Evolutionary conservation across 2,888 invertebrate genomes (phyloP).

Genomic region (Lepas anatifera): DNA sequence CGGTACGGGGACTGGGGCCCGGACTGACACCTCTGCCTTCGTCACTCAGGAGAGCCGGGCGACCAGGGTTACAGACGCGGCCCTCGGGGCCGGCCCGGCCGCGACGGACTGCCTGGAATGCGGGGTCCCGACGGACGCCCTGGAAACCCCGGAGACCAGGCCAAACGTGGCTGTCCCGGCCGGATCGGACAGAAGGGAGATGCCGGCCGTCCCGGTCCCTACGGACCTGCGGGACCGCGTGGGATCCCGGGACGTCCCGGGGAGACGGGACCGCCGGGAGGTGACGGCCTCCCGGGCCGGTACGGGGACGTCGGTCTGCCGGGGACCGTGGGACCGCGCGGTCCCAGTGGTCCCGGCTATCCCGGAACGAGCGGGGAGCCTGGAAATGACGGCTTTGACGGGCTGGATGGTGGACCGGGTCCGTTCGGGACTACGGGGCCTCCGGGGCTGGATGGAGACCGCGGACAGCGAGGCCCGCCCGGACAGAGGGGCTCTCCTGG

Average conservation of each 20-base stretch:
- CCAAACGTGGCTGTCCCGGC: constrained; percentile 40
- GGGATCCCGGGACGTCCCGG: constrained; percentile 41
- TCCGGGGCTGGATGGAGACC: constrained; percentile 52
- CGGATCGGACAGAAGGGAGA: constrained; percentile 22
- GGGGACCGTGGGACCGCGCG: constrained; percentile 41
- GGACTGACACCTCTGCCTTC: too few species aligned
- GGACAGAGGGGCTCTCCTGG: constrained; percentile 23
- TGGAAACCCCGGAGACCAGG: constrained; percentile 39
- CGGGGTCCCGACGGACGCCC: constrained; percentile 42
- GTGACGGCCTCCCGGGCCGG: constrained; percentile 30
- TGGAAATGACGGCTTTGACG: constrained; percentile 55
- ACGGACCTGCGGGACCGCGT: constrained; percentile 29
- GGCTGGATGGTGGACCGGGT: constrained; percentile 42
- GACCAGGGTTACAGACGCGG: constrained; percentile 30
- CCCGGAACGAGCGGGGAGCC: constrained; percentile 70
- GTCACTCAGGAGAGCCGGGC: constrained; percentile 23
- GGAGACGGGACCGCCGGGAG: constrained; percentile 37
- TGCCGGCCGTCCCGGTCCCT: constrained; percentile 33
- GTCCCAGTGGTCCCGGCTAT: constrained; percentile 40
- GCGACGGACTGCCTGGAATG: constrained; percentile 49
- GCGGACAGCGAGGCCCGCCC: constrained; percentile 43
- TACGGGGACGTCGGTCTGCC: constrained; percentile 56
- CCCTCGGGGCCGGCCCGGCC: constrained; percentile 48
- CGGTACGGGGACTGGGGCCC: too few species aligned
- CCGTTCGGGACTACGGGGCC: constrained; percentile 46